These are phyloP conservation scores for Melanocharis versteri DNA, from an alignment of 2,113 vertebrate genomes.

Conservation along the genomic window DNA sequence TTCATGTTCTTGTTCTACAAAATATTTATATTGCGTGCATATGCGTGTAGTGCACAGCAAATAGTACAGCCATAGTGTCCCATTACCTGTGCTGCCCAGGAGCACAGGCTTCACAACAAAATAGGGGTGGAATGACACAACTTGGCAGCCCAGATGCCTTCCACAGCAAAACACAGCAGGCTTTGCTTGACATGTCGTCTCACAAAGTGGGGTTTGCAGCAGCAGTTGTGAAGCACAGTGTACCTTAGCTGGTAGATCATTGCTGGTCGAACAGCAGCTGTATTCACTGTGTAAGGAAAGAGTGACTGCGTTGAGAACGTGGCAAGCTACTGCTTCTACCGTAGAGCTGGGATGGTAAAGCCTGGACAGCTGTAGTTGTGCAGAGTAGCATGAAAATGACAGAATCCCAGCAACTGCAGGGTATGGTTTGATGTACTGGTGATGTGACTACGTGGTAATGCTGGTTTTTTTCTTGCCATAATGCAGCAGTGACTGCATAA, in stretches of 20 bases:
- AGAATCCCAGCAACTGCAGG: neutral
- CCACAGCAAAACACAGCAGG: neutral
- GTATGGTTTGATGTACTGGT: neutral
- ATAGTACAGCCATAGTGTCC: neutral
- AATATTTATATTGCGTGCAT: neutral
- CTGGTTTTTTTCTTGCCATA: neutral
- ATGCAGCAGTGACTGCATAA: neutral
- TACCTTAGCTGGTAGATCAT: too few species aligned
- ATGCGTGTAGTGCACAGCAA: neutral
- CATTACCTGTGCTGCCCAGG: neutral
- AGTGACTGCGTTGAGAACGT: neutral
- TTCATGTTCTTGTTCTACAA: neutral
- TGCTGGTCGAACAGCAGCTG: neutral
- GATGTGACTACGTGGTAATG: neutral
- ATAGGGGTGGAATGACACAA: accelerated
- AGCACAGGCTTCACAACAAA: neutral
- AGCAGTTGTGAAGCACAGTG: neutral
- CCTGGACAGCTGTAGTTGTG: neutral
- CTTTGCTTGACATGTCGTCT: neutral
- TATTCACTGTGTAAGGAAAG: accelerated
- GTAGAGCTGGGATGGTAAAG: neutral
- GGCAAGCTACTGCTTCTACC: neutral
- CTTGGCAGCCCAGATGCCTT: accelerated
- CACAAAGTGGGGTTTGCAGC: neutral
- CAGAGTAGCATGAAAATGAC: neutral